Evolutionary conservation across 2,797 vertebrate genomes (phyloP).

Genomic region (Paguma larvata): DNA sequence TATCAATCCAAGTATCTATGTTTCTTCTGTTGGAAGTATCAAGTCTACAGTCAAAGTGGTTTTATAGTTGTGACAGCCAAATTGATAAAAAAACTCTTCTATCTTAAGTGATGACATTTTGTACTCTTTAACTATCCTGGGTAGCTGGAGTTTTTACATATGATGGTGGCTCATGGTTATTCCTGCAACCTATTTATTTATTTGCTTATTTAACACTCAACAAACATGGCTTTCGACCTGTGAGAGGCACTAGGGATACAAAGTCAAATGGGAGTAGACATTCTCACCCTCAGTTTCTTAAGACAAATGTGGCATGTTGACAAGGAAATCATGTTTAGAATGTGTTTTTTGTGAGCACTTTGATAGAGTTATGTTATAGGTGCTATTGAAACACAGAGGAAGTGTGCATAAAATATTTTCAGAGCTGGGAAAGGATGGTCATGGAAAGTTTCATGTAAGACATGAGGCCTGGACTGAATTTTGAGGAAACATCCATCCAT

Average conservation of each 20-base stretch:
- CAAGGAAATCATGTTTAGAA: neutral
- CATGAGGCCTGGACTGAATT: conserved; percentile 3
- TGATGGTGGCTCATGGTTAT: neutral
- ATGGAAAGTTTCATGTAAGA: neutral
- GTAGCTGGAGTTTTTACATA: neutral
- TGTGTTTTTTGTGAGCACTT: neutral
- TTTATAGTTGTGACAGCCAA: conserved; percentile 5
- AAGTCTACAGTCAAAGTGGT: neutral
- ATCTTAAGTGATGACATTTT: neutral
- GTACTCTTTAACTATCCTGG: neutral
- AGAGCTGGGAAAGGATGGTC: neutral
- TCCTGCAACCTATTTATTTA: neutral
- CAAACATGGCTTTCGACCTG: neutral
- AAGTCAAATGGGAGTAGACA: neutral
- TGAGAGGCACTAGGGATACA: neutral
- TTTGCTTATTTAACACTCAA: neutral
- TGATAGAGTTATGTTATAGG: neutral
- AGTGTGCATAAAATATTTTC: neutral
- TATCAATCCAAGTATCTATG: neutral
- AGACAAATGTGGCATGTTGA: neutral
- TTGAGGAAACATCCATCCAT: neutral
- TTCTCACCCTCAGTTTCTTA: neutral
- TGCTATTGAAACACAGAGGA: neutral
- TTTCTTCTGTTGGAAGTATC: neutral
- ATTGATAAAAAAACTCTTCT: conserved; percentile 19